phyloP scores from a whole-genome alignment of 2,113 vertebrate genomes.

The Columba livia region DNA sequence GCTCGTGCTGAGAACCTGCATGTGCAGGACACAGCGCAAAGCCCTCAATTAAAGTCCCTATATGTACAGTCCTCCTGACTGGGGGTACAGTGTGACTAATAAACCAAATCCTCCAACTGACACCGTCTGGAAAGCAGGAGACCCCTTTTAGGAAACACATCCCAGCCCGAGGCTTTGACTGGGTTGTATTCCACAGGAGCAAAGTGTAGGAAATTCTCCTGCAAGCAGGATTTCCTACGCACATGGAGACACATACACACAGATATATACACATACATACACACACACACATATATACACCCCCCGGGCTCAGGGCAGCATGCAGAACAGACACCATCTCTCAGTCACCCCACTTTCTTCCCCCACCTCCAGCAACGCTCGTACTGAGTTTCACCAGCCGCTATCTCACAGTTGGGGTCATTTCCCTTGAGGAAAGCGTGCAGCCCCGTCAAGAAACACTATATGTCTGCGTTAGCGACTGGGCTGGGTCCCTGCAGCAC shows the following conservation, averaged over 20 bases:
- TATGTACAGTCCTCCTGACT: accelerated
- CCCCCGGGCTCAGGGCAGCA: not conserved
- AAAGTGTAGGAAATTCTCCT: not conserved
- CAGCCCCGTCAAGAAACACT: not conserved
- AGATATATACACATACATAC: not conserved
- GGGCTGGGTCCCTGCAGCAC: not conserved
- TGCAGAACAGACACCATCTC: not conserved
- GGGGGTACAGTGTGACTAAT: not conserved
- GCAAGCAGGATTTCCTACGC: not conserved
- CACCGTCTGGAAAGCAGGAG: not conserved
- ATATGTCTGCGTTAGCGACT: not conserved
- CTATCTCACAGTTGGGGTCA: conserved; percentile 35
- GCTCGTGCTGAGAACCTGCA: not conserved
- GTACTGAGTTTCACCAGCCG: conserved; percentile 1
- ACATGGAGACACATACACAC: not conserved
- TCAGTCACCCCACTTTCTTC: not conserved
- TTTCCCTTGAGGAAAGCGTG: not conserved
- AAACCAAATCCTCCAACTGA: not conserved
- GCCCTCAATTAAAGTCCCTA: not conserved
- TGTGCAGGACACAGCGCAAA: not conserved
- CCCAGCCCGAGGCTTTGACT: not conserved
- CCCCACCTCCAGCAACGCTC: not conserved
- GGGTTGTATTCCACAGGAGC: not conserved
- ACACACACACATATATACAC: no score
- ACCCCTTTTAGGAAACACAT: not conserved